phyloP scores from a whole-genome alignment of 2,113 vertebrate genomes.

The Chamaea fasciata region DNA sequence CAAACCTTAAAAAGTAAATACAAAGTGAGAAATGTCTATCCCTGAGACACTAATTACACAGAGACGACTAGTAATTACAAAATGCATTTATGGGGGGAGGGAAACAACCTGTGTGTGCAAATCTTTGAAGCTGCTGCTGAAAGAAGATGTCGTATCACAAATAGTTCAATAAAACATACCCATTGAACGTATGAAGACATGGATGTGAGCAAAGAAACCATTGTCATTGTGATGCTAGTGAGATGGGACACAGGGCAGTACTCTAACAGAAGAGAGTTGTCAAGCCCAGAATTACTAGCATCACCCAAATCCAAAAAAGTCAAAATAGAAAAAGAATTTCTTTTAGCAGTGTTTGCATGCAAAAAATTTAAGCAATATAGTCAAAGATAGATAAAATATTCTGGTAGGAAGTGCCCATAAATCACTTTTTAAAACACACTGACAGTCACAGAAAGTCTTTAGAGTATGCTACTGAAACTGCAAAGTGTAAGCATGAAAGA shows the following conservation, averaged over 20 bases:
- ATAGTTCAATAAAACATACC: background rate
- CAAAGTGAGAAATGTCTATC: background rate
- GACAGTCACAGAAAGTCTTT: conserved; percentile 28
- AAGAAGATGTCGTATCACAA: background rate
- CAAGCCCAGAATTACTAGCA: background rate
- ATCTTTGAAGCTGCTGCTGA: background rate
- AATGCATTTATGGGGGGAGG: background rate
- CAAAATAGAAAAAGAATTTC: background rate
- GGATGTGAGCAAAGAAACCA: background rate
- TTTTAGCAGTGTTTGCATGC: background rate
- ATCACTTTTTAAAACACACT: conserved; percentile 6
- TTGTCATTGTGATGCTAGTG: background rate
- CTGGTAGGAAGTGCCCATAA: background rate
- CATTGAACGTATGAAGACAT: background rate
- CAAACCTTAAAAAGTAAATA: background rate
- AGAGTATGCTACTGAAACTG: background rate
- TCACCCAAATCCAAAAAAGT: background rate
- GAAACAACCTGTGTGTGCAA: background rate
- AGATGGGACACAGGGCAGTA: background rate
- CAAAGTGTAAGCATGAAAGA: conserved; percentile 9
- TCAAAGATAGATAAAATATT: background rate
- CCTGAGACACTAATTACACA: background rate
- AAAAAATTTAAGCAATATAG: background rate
- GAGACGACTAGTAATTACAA: background rate
- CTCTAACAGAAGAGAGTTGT: background rate